Percentiles rank a stretch among this genome's conserved stretches.
Conservation (phyloP, 2,113 vertebrate genomes). For the Phoenicopterus ruber region DNA sequence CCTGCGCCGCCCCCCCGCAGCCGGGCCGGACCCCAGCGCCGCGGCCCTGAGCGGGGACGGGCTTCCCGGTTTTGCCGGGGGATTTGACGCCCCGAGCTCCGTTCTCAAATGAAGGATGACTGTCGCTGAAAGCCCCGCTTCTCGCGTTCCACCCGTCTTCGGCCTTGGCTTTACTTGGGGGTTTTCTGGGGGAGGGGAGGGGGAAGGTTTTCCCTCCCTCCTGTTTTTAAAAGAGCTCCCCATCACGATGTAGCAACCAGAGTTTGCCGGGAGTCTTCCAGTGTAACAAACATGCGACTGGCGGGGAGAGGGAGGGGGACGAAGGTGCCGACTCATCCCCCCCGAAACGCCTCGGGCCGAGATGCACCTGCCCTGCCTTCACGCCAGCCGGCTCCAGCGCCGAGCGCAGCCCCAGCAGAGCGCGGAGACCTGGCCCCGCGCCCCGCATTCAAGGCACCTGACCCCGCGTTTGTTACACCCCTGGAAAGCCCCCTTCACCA, state of each 20-base stretch:
- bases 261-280: not conserved
- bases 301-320: not conserved
- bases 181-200: fast-evolving
- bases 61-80: not conserved
- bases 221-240: not conserved
- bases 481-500: not conserved
- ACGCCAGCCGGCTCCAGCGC: too few species aligned
- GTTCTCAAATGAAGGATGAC: not conserved
- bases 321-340: not conserved
- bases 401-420: too few species aligned
- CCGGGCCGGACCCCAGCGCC: not conserved
- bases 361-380: not conserved
- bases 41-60: not conserved
- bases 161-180: too few species aligned
- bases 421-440: not conserved
- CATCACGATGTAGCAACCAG: not conserved
- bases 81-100: not conserved
- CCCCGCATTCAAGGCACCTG: not conserved
- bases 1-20: not conserved
- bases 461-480: not conserved
- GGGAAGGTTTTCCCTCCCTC: too few species aligned
- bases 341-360: not conserved
- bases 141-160: not conserved
- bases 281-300: not conserved
- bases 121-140: not conserved